phyloP scores from a whole-genome alignment of 2,113 vertebrate species.

The Atrichornis clamosus region DNA sequence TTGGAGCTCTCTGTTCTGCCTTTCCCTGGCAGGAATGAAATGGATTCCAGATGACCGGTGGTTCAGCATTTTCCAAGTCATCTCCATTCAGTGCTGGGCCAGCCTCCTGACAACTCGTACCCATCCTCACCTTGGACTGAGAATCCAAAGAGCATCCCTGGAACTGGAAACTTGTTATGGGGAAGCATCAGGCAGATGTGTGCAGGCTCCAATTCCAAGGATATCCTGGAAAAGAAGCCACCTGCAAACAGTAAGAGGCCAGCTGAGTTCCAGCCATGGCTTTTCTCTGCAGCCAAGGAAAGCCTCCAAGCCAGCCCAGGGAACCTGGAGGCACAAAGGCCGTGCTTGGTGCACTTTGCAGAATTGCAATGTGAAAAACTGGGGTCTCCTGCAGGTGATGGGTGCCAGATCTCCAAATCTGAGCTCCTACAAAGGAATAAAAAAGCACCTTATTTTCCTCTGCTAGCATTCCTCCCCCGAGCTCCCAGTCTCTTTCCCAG shows the following conservation, averaged over 20 bases:
- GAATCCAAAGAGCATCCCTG: background rate
- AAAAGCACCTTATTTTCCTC: background rate
- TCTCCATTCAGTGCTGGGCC: background rate
- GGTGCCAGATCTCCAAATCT: background rate
- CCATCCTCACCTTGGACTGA: background rate
- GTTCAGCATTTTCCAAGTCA: background rate
- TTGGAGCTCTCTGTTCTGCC: background rate
- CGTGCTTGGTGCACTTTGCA: background rate
- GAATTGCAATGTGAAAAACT: rapidly evolving
- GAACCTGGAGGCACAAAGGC: background rate
- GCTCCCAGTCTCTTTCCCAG: background rate
- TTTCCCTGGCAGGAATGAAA: background rate
- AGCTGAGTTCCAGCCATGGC: background rate
- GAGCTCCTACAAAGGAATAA: background rate
- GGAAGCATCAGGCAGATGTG: background rate
- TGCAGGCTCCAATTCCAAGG: background rate
- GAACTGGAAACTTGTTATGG: background rate
- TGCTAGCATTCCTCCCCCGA: background rate
- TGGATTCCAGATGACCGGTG: background rate
- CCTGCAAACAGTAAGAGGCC: background rate
- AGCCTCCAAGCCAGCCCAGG: rapidly evolving
- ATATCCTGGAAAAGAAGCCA: background rate
- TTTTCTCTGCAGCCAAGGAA: background rate
- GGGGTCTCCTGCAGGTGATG: background rate
- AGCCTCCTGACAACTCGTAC: background rate